Evolutionary conservation across 2,797 vertebrate species (phyloP), one percentile per base, ranked within the genome.

Genomic region (Ispidina picta): DNA sequence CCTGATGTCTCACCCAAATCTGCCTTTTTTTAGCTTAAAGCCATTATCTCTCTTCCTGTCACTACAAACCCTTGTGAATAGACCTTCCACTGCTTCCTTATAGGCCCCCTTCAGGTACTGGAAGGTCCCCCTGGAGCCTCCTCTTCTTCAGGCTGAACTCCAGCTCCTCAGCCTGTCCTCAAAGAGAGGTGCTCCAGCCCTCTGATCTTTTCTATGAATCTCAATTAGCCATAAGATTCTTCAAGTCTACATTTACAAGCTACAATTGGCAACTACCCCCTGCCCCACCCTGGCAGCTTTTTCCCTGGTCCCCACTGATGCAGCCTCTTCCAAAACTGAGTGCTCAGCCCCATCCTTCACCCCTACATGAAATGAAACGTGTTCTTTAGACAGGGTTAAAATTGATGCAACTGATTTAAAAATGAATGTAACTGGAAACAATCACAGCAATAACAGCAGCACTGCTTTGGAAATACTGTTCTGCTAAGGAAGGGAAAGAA

Each of bases 221-320:
- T 37, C 37, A 37, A 55, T 29, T 51, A 86, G 10, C 39, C 51
- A 54, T 14, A n/a, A 78, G 39, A 75, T 37, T 87, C n/a, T 74
- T 18, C 20, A 65, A 55, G 26, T n/a, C 23, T 41, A 75, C 72
- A 69, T 71, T 69, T 48, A 28, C 10, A 62, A 77, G 43, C n/a
- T 71, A 43, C 4, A 65, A 13, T 13, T 9, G 41, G 26, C 8
- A 78, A 26, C 25, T 43, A 44, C 10, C 26, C 29, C 19, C 9
- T 17, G 48, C 31, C 1, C 16, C 6, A 15, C 10, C 3, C 8
- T 6, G 37, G 9, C 0, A 49, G 26, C 15, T 14, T n/a, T 56
- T 73, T 51, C 20, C 66, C 46, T 31, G 12, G 15, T 49, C 4
- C 6, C 39, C 43, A 51, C 12, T 39, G 54, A 77, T 20, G 21